These are phyloP conservation scores for Danionella dracula DNA, from an alignment of 2,797 vertebrate species.

Conservation along the genomic window DNA sequence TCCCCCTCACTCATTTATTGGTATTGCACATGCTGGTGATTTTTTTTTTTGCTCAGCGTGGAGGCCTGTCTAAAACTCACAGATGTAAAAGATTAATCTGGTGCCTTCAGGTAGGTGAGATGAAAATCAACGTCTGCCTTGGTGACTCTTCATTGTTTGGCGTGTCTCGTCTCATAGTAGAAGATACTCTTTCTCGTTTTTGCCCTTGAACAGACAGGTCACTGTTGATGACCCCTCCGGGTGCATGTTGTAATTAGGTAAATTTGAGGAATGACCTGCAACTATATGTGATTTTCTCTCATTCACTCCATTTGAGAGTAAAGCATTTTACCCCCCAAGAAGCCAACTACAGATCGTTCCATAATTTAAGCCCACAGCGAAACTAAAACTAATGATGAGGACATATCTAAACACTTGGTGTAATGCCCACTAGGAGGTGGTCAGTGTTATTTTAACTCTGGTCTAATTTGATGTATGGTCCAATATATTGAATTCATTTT, in stretches of 20 bases:
- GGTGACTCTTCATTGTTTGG: conserved; percentile 66
- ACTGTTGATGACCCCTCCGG: conserved; percentile 47
- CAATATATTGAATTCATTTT: too few species aligned
- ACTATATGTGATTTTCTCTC: conserved; percentile 43
- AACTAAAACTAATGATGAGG: too few species aligned
- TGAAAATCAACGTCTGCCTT: conserved; percentile 66
- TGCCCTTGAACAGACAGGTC: conserved; percentile 65
- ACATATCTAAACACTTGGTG: too few species aligned
- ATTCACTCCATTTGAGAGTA: conserved; percentile 36
- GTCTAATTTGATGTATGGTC: too few species aligned
- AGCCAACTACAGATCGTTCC: conserved; percentile 19
- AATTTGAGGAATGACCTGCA: conserved; percentile 47
- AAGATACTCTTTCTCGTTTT: conserved; percentile 40
- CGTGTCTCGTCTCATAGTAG: conserved; percentile 29
- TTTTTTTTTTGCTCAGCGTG: conserved; percentile 78
- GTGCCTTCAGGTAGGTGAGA: conserved; percentile 80
- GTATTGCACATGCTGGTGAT: conserved; percentile 76
- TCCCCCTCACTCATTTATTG: conserved; percentile 83
- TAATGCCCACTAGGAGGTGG: too few species aligned
- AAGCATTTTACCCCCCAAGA: conserved; percentile 41
- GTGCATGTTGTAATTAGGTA: conserved; percentile 47
- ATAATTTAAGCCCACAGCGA: too few species aligned
- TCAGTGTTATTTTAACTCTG: too few species aligned
- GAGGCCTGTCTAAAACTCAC: conserved; percentile 81
- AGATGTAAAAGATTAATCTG: conserved; percentile 78